Evolutionary conservation across 2,888 invertebrate species (phyloP), one percentile per base, ranked within the genome.

Genomic region (Eurois occulta): DNA sequence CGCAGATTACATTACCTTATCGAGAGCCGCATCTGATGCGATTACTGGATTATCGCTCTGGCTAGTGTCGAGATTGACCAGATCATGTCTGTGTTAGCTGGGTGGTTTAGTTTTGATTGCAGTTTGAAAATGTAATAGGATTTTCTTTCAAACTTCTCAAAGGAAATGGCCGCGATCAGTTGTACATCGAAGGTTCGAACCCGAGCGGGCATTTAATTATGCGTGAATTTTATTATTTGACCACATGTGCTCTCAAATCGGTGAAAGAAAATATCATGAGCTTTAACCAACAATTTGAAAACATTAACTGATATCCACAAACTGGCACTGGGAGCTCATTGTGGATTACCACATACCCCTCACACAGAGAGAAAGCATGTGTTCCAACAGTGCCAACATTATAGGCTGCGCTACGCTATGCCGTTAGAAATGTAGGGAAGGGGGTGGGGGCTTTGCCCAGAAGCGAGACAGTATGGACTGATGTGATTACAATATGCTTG

Each of bases 1-100:
- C 68, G 46, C 83, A 83, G 72, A 84, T 86, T 86, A 66, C 72
- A 67, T 86, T 86, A 84, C 78, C 72, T 75, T 75, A 86, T 78
- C 86, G 83, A 86, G 83, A 75, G 70, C 86, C 75, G 67, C 35
- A 38, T 60, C 72, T 62, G 74, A 70, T 55, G 55, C 66, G 21
- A 81, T 85, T 86, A 81, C 71, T 62, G 52, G 69, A 58, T 69
- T 75, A 82, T 16, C 13, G 11, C 35, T 82, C 75, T 82, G 78
- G 66, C 66, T 86, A 65, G 35, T 78, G 69, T 86, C 58, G 48
- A 62, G 55, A 73, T 81, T 52, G 32, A 52, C 28, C 73, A 66
- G 78, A 70, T 55, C 65, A 52, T 62, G 70, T 70, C 48, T 7
- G 60, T 32, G 83, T 78, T 78, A 46, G 32, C 66, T 67, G 43